These are phyloP conservation scores for Anableps anableps DNA, from an alignment of 2,797 vertebrate genomes.

Conservation along the genomic window DNA sequence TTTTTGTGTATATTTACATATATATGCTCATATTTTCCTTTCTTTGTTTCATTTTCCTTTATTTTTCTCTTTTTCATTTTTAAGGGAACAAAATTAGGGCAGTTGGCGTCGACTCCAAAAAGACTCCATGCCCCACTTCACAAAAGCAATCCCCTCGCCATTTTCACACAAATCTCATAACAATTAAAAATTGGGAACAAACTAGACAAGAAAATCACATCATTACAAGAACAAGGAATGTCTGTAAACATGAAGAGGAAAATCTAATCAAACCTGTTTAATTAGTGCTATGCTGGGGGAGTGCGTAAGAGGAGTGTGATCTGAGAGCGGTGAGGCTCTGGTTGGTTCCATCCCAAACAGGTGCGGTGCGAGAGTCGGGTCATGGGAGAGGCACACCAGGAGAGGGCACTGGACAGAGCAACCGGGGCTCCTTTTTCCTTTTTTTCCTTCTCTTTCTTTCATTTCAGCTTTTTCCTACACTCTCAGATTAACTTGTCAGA, in stretches of 20 bases:
- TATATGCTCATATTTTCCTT: slow-evolving; percentile 68
- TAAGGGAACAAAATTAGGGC: slow-evolving; percentile 83
- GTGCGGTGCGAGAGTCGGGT: slow-evolving; percentile 76
- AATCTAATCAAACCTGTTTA: slow-evolving; percentile 60
- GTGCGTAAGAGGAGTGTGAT: slow-evolving; percentile 69
- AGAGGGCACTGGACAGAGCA: slow-evolving; percentile 75
- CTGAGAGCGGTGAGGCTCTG: slow-evolving; percentile 67
- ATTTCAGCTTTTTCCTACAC: slow-evolving; percentile 66
- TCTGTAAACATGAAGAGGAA: slow-evolving; percentile 58
- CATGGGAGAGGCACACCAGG: slow-evolving; percentile 75
- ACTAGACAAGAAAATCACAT: slow-evolving; percentile 68
- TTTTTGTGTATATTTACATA: slow-evolving; percentile 36
- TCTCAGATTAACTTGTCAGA: slow-evolving; percentile 68
- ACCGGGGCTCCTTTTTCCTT: slow-evolving; percentile 66
- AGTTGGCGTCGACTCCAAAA: slow-evolving; percentile 85
- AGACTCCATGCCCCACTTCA: slow-evolving; percentile 76
- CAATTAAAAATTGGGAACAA: slow-evolving; percentile 74
- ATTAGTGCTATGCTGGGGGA: slow-evolving; percentile 62
- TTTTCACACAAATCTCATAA: slow-evolving; percentile 75
- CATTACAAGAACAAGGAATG: slow-evolving; percentile 57
- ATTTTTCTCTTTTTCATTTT: slow-evolving; percentile 64
- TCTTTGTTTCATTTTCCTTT: slow-evolving; percentile 66
- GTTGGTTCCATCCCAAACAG: slow-evolving; percentile 69
- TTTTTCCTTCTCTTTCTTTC: slow-evolving; percentile 67
- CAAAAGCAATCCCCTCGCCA: slow-evolving; percentile 72